Conservation (phyloP, 1,140 invertebrate genomes). For the Gyrodactylus salaris region DNA sequence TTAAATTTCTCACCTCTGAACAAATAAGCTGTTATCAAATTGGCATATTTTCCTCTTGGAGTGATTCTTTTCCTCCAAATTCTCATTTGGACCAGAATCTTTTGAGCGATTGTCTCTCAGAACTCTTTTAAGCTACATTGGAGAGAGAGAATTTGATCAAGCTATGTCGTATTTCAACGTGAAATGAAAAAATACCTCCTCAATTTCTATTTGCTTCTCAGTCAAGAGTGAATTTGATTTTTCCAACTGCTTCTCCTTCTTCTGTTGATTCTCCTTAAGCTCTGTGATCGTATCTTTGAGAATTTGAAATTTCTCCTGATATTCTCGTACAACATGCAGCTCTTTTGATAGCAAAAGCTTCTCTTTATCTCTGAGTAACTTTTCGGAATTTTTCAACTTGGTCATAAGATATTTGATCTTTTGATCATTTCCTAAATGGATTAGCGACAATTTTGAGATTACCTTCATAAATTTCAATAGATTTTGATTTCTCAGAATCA, state of each 20-base stretch:
- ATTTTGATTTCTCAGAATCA: not conserved
- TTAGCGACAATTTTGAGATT: not conserved
- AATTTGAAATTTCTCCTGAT: not conserved
- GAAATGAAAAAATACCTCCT: not conserved
- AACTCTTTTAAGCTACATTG: no score
- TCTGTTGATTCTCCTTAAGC: not conserved
- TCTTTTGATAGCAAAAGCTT: not conserved
- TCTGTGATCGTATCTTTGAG: not conserved
- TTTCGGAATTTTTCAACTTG: not conserved
- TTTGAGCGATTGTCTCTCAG: no score
- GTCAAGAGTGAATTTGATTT: not conserved
- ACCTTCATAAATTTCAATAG: not conserved
- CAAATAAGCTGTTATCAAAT: no score
- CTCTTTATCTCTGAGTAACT: not conserved
- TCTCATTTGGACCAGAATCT: no score
- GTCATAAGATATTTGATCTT: not conserved
- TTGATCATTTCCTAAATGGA: not conserved
- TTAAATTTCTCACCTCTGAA: no score
- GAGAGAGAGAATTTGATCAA: not conserved
- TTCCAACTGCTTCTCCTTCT: not conserved
- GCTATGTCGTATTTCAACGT: no score
- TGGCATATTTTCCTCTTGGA: no score
- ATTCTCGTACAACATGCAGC: not conserved
- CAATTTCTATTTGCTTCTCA: not conserved
- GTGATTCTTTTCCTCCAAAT: no score